Conservation (phyloP, 1,140 invertebrate species). For the Cecropterus lyciades region DNA sequence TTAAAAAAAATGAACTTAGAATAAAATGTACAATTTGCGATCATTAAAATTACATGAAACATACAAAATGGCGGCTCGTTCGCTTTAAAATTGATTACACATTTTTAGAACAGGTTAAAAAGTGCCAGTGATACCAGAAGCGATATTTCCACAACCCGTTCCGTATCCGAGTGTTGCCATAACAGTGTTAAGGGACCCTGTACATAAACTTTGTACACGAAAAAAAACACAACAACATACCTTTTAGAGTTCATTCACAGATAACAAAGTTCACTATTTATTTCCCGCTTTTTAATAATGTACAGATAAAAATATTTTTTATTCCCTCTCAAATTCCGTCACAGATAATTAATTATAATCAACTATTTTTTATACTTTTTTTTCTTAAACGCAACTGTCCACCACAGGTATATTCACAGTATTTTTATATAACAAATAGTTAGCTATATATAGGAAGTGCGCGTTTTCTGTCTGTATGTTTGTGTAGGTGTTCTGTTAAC, state of each 20-base stretch:
- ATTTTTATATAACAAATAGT: conserved; percentile 38
- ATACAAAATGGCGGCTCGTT: no score
- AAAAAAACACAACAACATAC: conserved; percentile 7
- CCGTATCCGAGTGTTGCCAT: background rate
- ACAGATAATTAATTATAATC: conserved; percentile 21
- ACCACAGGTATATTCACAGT: conserved; percentile 20
- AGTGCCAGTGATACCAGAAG: background rate
- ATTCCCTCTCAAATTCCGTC: conserved; percentile 10
- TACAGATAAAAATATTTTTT: conserved; percentile 27
- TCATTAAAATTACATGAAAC: no score
- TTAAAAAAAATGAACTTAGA: no score
- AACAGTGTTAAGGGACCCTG: background rate
- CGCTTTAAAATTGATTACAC: no score
- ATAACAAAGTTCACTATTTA: conserved; percentile 20
- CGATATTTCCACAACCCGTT: background rate
- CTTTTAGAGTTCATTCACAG: conserved; percentile 13
- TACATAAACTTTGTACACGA: background rate
- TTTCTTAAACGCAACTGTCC: conserved; percentile 36
- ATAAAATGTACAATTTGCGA: no score
- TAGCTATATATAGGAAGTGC: conserved; percentile 51
- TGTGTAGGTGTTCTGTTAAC: conserved; percentile 62
- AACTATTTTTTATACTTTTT: conserved; percentile 25
- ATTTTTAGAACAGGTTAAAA: no score
- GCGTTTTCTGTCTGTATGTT: conserved; percentile 55
- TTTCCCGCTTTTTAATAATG: conserved; percentile 4